Evolutionary conservation across 2,113 vertebrate genomes (phyloP), one percentile per base, ranked within the genome.

Genomic region (Vidua chalybeata): DNA sequence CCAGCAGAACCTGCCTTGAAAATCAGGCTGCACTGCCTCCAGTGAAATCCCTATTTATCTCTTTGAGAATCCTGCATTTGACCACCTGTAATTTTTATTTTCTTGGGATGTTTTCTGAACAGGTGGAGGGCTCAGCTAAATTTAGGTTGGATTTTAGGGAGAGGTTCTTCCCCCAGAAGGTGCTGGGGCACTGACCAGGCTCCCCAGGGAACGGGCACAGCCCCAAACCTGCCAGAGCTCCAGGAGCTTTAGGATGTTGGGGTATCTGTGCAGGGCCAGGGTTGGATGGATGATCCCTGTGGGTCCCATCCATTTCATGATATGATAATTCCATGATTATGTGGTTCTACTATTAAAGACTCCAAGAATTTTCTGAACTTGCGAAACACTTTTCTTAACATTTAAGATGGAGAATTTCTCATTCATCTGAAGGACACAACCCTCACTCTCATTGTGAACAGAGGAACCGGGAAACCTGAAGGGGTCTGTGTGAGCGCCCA

Each of bases 371-470:
- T 49, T 28, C 43, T 6, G 11, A 58, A 21, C 67, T 49, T 27
- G 27, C 3, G 46, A 59, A 79, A 18, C 2, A 7, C 43, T 67
- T 68, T 35, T 67, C 17, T 58, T 39, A 10, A 52, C 0, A 0
- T 39, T 84, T 9, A 43, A 35, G 75, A 31, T 35, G 37, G 24
- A 52, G 61, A 62, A 69, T 56, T 39, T 17, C 30, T 20, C n/a
- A 0, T 59, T 46, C 28, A 1, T 8, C 5, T 6, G 19, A 48
- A 30, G 64, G 39, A 20, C 61, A 43, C 16, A 27, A 5, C 1
- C 18, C 49, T 55, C 7, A 11, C 26, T 39, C 9, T 15, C 16
- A 7, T 4, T 31, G 39, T 49, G 30, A 35, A 27, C 27, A 58
- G 28, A 22, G 3, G 21, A 73, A 77, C 10, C 41, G 52, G 31